phyloP scores from a whole-genome alignment of 2,113 vertebrate species.

The Corapipo altera region DNA sequence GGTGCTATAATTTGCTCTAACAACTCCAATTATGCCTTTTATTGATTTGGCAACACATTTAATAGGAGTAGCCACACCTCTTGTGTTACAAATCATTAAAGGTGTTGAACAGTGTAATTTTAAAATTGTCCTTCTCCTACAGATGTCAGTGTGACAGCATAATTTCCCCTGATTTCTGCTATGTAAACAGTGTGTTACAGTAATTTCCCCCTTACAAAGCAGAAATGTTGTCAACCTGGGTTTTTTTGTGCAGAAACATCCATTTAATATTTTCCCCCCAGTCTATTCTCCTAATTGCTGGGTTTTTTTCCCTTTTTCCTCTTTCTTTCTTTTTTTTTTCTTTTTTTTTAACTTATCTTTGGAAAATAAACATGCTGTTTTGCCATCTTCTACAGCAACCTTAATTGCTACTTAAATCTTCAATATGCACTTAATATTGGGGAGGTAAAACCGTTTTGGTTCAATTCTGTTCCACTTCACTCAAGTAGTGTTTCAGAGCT shows the following conservation, averaged over 20 bases:
- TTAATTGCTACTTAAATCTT: conserved; percentile 76
- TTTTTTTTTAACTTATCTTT: neutral
- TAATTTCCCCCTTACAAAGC: conserved; percentile 85
- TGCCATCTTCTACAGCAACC: conserved; percentile 62
- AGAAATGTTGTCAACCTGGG: conserved; percentile 63
- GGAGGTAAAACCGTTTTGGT: conserved; percentile 54
- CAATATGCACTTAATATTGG: conserved; percentile 71
- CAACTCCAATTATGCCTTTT: conserved; percentile 99
- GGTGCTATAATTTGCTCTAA: conserved; percentile 99
- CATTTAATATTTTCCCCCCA: conserved; percentile 68
- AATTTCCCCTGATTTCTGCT: conserved; percentile 91
- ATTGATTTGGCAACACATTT: conserved; percentile 99
- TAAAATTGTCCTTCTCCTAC: conserved; percentile 92
- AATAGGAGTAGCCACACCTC: conserved; percentile 98
- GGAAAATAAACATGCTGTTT: conserved; percentile 42
- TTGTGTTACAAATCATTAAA: conserved; percentile 97
- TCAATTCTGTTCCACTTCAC: conserved; percentile 59
- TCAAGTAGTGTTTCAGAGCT: conserved; percentile 54
- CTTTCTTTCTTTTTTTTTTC: neutral
- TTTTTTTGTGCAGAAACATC: conserved; percentile 67
- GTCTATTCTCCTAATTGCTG: conserved; percentile 81
- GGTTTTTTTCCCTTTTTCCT: neutral
- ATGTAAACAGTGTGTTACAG: conserved; percentile 90
- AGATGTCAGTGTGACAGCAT: conserved; percentile 97
- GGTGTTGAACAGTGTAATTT: conserved; percentile 98